Conservation (phyloP, 2,888 invertebrate genomes). For the Linyphia triangularis region DNA sequence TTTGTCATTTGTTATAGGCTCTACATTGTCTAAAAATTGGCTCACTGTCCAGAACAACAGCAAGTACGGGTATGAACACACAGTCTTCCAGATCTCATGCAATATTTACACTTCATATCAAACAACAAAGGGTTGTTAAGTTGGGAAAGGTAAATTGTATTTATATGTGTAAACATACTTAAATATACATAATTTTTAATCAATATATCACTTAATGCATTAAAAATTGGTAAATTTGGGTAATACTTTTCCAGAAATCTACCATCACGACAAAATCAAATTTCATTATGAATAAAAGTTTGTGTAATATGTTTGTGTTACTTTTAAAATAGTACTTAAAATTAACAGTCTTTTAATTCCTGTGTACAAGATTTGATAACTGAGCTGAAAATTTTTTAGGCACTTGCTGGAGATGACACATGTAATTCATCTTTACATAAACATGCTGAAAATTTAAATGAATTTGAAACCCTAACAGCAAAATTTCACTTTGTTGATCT, state of each 20-base stretch:
- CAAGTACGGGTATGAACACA: conserved; percentile 98
- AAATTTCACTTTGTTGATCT: conserved; percentile 99
- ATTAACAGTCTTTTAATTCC: too few species aligned
- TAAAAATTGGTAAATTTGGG: too few species aligned
- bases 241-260: too few species aligned
- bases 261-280: too few species aligned
- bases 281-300: too few species aligned
- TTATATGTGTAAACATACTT: not conserved
- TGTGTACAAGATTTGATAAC: too few species aligned
- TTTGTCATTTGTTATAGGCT: conserved; percentile 81
- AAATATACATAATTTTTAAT: not conserved
- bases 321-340: too few species aligned
- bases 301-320: too few species aligned
- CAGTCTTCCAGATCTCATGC: conserved; percentile 98
- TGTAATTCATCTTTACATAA: conserved; percentile 65
- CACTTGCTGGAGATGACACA: conserved; percentile 36
- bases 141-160: conserved; percentile 56
- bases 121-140: conserved; percentile 87
- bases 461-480: conserved; percentile 95
- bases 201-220: not conserved
- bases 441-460: conserved; percentile 82
- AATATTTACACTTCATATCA: conserved; percentile 94
- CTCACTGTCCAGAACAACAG: conserved; percentile 95
- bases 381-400: conserved; percentile 37
- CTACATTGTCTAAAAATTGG: conserved; percentile 93